Conservation (phyloP, 2,113 vertebrate species). For the Chunga burmeisteri region DNA sequence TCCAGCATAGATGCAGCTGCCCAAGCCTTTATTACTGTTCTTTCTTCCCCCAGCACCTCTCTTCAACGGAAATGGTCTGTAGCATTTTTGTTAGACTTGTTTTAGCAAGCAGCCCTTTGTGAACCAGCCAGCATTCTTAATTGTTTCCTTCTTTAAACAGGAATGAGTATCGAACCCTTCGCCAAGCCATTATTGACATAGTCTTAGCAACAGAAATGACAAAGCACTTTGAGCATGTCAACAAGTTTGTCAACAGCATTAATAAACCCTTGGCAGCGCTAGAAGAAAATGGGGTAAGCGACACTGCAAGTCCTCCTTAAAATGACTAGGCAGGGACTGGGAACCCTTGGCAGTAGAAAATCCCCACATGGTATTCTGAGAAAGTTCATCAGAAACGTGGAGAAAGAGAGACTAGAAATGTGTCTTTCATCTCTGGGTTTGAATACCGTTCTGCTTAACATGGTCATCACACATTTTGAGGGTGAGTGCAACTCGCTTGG, state of each 20-base stretch:
- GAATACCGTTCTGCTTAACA: background rate
- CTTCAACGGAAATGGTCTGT: background rate
- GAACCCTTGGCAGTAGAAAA: background rate
- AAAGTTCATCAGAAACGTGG: background rate
- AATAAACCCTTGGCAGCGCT: conserved; percentile 91
- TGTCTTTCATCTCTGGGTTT: background rate
- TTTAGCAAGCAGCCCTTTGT: conserved; percentile 29
- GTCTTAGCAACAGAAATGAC: conserved; percentile 99
- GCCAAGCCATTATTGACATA: conserved; percentile 96
- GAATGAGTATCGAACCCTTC: conserved; percentile 92
- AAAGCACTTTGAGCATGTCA: conserved; percentile 98
- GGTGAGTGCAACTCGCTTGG: background rate
- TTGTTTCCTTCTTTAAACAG: conserved; percentile 72
- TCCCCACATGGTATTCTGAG: background rate
- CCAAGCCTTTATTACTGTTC: background rate
- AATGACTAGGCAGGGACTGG: background rate
- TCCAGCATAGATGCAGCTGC: background rate
- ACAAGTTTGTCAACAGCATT: conserved; percentile 98
- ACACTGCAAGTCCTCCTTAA: background rate
- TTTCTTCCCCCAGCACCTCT: background rate
- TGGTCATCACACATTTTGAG: background rate
- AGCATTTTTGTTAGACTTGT: conserved; percentile 3
- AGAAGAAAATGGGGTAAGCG: conserved; percentile 89
- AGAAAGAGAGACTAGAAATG: background rate
- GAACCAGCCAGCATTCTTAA: background rate